These are phyloP conservation scores for Myrmecobius fasciatus DNA, from an alignment of 2,113 vertebrate genomes.

Conservation along the genomic window DNA sequence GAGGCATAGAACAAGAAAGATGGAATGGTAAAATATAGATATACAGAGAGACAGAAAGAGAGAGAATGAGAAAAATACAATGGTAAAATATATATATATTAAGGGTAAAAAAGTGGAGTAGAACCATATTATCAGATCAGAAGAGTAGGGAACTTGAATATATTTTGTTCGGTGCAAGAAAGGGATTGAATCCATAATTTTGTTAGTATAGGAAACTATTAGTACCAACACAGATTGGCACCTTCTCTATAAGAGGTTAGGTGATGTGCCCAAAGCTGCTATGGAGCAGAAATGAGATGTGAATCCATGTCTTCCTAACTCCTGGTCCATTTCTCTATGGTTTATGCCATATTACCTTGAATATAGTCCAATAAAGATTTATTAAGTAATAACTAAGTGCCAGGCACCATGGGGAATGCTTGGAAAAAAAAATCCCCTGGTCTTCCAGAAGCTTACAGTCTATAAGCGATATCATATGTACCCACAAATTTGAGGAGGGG, in stretches of 20 bases:
- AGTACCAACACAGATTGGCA: neutral
- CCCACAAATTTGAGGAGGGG: neutral
- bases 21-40: too few relatives aligned
- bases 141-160: neutral
- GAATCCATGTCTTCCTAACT: neutral
- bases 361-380: neutral
- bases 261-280: neutral
- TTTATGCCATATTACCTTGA: neutral
- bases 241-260: neutral
- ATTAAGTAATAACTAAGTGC: neutral
- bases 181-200: neutral
- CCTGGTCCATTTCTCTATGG: neutral
- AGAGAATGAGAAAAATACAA: neutral
- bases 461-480: neutral
- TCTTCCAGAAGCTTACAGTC: neutral
- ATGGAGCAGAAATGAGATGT: neutral
- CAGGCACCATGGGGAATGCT: neutral
- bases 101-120: neutral
- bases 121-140: neutral
- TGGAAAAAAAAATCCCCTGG: neutral
- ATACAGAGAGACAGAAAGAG: too few relatives aligned
- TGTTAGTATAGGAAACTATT: neutral
- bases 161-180: neutral
- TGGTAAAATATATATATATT: neutral
- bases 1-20: neutral